Percentiles rank a stretch among this genome's conserved stretches.
Evolutionary conservation across 2,113 vertebrate species (phyloP).

Genomic region (Podarcis cretensis): DNA sequence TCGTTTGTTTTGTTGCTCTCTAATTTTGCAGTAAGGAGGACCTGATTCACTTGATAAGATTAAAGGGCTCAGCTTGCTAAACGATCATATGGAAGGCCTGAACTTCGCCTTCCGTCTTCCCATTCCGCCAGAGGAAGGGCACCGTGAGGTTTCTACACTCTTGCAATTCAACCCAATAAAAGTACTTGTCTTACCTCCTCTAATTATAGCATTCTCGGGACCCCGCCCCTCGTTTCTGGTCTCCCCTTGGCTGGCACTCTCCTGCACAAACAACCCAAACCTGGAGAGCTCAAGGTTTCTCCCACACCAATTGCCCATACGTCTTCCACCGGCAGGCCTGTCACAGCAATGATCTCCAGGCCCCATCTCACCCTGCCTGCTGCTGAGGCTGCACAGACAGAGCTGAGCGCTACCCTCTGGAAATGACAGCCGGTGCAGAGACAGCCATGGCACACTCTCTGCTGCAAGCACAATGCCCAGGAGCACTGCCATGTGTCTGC

Average conservation of each 20-base stretch:
- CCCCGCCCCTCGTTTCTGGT: neutral
- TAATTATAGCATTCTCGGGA: neutral
- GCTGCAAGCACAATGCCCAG: neutral
- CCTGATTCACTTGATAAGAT: neutral
- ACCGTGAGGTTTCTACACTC: neutral
- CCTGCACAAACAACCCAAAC: neutral
- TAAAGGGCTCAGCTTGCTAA: neutral
- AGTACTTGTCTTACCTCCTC: neutral
- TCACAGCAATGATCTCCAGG: slow-evolving; percentile 5
- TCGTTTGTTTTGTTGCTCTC: neutral
- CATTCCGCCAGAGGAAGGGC: neutral
- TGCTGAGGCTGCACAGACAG: neutral
- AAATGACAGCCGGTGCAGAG: neutral
- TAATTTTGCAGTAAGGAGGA: neutral
- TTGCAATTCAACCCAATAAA: neutral
- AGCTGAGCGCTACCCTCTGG: neutral
- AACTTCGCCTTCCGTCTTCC: neutral
- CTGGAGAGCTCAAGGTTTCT: neutral
- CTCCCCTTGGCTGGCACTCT: neutral
- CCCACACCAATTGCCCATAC: neutral
- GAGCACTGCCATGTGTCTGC: slow-evolving; percentile 8
- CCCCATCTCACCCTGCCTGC: neutral
- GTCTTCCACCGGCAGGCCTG: neutral
- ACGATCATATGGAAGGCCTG: neutral
- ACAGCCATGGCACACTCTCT: neutral